phyloP scores from a whole-genome alignment of 2,797 vertebrate genomes.

The Typhlichthys subterraneus region DNA sequence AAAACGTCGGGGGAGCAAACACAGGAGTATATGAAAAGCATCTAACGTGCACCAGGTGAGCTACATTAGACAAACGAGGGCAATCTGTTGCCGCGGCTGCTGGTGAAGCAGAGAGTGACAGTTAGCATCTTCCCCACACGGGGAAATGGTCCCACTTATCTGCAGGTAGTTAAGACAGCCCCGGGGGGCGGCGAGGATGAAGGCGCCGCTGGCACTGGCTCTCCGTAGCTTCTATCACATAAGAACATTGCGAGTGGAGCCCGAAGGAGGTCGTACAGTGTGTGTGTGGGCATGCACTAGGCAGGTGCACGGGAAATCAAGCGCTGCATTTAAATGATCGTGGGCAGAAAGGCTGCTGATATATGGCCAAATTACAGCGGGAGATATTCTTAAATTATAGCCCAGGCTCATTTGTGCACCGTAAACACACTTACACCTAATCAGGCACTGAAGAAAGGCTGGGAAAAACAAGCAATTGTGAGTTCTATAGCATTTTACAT shows the following conservation, averaged over 20 bases:
- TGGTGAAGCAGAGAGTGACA: too few relatives aligned
- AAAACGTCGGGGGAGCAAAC: too few relatives aligned
- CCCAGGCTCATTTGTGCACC: slow-evolving; percentile 4
- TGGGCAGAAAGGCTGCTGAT: slow-evolving; percentile 38
- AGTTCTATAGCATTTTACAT: too few relatives aligned
- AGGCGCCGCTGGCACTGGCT: slow-evolving; percentile 39
- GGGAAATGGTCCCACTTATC: slow-evolving; percentile 48
- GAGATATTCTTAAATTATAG: slow-evolving; percentile 21
- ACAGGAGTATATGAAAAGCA: too few relatives aligned
- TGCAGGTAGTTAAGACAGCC: slow-evolving; percentile 54
- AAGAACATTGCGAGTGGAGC: slow-evolving; percentile 30
- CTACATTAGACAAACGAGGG: too few relatives aligned
- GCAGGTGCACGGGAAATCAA: slow-evolving; percentile 40
- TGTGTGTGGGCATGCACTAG: slow-evolving; percentile 20
- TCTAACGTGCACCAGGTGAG: too few relatives aligned
- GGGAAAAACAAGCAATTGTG: background rate
- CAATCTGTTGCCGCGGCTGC: too few relatives aligned
- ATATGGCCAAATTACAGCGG: slow-evolving; percentile 38
- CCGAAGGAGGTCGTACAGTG: slow-evolving; percentile 14
- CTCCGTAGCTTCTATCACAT: slow-evolving; percentile 38
- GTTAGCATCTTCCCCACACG: background rate
- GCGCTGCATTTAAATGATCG: slow-evolving; percentile 40
- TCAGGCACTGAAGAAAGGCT: slow-evolving; percentile 3
- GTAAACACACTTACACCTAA: slow-evolving; percentile 23
- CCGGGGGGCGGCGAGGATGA: slow-evolving; percentile 18